Conservation (phyloP, 2,113 vertebrate species). For the Catharus minimus region DNA sequence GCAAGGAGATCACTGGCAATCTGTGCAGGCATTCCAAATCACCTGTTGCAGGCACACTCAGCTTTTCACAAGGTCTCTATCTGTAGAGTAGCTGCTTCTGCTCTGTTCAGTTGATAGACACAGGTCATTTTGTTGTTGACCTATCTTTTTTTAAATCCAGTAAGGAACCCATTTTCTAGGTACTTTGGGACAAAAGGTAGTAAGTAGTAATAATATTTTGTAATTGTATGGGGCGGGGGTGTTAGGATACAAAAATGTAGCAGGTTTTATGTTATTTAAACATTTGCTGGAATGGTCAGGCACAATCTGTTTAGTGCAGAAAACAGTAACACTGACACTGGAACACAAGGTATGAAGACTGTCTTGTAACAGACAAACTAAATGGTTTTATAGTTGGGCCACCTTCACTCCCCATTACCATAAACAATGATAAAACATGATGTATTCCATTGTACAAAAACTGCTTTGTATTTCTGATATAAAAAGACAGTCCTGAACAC, state of each 20-base stretch:
- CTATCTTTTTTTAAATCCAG: neutral
- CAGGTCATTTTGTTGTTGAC: neutral
- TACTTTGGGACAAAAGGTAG: neutral
- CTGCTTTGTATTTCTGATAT: neutral
- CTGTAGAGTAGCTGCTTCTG: neutral
- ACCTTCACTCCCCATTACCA: neutral
- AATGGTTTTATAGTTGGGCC: neutral
- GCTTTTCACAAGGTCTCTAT: neutral
- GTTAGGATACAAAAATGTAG: neutral
- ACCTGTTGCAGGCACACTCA: neutral
- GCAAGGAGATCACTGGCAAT: neutral
- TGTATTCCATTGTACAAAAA: neutral
- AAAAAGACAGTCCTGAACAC: neutral
- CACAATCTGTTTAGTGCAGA: neutral
- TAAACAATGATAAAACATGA: neutral
- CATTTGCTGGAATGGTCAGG: neutral
- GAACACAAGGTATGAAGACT: neutral
- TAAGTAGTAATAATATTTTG: neutral
- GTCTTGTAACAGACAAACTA: neutral
- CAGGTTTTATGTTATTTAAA: neutral
- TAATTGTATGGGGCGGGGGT: accelerated
- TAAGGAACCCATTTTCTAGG: neutral
- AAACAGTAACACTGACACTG: neutral
- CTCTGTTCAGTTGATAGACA: neutral
- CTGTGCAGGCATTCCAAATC: neutral